phyloP scores from a whole-genome alignment of 1,140 invertebrate genomes.

The Pinna nobilis region DNA sequence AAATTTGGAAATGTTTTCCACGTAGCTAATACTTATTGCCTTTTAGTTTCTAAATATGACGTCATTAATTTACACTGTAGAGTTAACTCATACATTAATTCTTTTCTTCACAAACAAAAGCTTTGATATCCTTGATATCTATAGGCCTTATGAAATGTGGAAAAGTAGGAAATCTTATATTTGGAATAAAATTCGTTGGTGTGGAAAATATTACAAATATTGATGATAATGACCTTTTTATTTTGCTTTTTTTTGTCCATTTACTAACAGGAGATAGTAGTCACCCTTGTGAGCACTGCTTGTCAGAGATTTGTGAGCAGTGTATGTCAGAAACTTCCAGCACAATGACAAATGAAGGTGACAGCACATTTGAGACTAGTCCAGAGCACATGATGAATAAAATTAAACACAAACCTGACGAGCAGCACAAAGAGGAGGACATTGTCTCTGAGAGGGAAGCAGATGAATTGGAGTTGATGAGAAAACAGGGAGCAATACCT shows the following conservation, averaged over 20 bases:
- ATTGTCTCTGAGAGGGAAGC: constrained; percentile 34
- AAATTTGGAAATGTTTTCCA: no score
- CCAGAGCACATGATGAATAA: constrained; percentile 28
- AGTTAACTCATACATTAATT: no score
- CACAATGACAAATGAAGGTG: constrained; percentile 60
- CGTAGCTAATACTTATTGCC: no score
- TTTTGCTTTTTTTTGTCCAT: not conserved
- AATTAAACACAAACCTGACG: not conserved
- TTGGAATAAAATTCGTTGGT: not conserved
- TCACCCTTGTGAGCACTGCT: constrained; percentile 14
- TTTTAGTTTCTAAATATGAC: no score
- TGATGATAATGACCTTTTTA: not conserved
- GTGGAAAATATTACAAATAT: no score
- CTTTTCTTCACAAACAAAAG: no score
- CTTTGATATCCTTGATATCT: no score
- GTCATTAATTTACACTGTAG: no score
- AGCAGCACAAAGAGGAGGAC: not conserved
- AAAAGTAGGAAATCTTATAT: not conserved
- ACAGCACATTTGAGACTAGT: constrained; percentile 48
- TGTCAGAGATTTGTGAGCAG: constrained; percentile 31
- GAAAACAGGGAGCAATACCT: constrained; percentile 67
- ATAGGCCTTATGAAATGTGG: not conserved
- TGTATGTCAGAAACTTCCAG: constrained; percentile 55
- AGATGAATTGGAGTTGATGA: constrained; percentile 65
- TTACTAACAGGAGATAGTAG: constrained; percentile 12